phyloP scores from a whole-genome alignment of 2,113 vertebrate species.

The Heliornis fulica region DNA sequence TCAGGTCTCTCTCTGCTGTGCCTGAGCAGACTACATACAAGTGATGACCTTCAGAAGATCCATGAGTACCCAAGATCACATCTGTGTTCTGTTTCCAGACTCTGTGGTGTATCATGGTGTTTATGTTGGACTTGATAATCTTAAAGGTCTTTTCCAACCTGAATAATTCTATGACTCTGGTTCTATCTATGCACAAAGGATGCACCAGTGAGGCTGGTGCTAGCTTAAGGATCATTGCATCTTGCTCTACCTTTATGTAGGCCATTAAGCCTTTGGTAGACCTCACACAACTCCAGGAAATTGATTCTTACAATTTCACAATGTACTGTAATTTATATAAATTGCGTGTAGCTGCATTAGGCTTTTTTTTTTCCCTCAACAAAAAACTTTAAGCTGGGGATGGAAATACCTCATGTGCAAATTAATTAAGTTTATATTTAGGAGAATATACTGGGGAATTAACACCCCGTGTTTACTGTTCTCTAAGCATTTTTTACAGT shows the following conservation, averaged over 20 bases:
- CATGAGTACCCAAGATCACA: accelerated
- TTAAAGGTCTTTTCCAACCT: background rate
- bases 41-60: background rate
- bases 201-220: background rate
- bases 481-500: background rate
- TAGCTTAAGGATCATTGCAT: background rate
- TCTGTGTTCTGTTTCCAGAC: accelerated
- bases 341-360: background rate
- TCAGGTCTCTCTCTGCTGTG: accelerated
- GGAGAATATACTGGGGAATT: background rate
- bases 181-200: background rate
- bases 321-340: background rate
- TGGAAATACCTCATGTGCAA: background rate
- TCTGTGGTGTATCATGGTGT: accelerated
- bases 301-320: background rate
- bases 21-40: background rate
- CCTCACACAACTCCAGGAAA: background rate
- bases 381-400: background rate
- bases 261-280: background rate
- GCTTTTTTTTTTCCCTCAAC: background rate
- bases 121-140: accelerated
- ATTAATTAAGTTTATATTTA: background rate
- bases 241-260: background rate
- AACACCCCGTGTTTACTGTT: background rate
- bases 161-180: background rate